Evolutionary conservation across 30 jellyfish, hydroid and myxozoan species (phyloP).

Genomic region (Aurelia sp.): DNA sequence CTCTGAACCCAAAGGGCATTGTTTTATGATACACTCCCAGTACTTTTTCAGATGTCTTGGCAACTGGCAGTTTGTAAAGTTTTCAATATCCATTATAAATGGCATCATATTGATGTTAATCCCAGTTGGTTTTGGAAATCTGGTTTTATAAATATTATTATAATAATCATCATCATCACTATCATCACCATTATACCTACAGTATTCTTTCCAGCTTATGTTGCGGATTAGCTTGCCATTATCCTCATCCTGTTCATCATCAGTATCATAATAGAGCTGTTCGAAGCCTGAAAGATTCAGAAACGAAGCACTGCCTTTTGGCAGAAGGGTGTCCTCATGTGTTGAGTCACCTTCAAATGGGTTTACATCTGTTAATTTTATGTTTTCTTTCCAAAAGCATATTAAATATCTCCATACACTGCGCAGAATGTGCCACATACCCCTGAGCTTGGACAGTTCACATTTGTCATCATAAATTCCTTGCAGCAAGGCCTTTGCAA

Average conservation of each 20-base stretch:
- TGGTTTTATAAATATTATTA: too few relatives aligned
- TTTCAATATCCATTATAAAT: not conserved
- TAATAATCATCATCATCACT: not conserved
- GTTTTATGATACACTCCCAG: not conserved
- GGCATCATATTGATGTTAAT: constrained; percentile 76
- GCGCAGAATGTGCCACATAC: constrained; percentile 15
- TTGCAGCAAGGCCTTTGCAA: constrained; percentile 2
- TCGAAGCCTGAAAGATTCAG: too few relatives aligned
- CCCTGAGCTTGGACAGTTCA: constrained; percentile 23
- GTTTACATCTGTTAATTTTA: not conserved
- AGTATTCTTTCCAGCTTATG: not conserved
- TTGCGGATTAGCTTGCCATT: too few relatives aligned
- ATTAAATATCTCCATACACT: constrained; percentile 6
- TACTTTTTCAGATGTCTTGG: constrained; percentile 33
- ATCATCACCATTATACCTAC: not conserved
- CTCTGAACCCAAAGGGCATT: not conserved
- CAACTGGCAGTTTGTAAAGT: constrained; percentile 7
- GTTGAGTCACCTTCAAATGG: too few relatives aligned
- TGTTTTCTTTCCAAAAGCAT: constrained; percentile 8
- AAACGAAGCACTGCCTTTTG: too few relatives aligned
- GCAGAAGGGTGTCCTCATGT: too few relatives aligned
- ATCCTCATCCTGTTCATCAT: not conserved
- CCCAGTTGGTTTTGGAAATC: constrained; percentile 45
- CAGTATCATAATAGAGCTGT: not conserved
- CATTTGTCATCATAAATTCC: constrained; percentile 30